Conservation (phyloP, 2,797 vertebrate species). For the Cynopterus sphinx region DNA sequence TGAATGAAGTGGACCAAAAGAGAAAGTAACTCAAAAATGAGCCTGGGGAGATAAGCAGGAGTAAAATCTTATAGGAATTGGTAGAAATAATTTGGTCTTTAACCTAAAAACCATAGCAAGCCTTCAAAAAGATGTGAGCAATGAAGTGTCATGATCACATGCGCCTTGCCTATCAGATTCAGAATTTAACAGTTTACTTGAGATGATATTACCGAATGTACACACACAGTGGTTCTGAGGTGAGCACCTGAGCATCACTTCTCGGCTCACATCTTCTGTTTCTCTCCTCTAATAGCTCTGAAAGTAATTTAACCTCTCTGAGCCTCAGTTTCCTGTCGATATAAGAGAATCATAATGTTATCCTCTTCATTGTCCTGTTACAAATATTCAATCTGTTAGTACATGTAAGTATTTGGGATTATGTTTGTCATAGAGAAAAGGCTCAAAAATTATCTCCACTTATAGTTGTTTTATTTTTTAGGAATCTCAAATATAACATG, state of each 20-base stretch:
- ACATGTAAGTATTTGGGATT: neutral
- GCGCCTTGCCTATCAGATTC: neutral
- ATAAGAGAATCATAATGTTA: neutral
- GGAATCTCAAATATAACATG: neutral
- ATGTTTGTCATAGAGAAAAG: neutral
- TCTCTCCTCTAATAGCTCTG: neutral
- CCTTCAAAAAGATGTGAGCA: neutral
- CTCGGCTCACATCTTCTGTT: neutral
- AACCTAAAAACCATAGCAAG: neutral
- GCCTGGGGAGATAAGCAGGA: neutral
- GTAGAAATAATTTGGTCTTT: neutral
- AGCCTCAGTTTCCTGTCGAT: neutral
- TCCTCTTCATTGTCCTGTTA: neutral
- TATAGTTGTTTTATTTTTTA: neutral
- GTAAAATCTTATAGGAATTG: neutral
- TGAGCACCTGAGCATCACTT: neutral
- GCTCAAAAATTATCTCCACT: neutral
- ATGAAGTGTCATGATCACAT: neutral
- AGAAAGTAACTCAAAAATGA: neutral
- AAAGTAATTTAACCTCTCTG: neutral
- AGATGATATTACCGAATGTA: accelerated
- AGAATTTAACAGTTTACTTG: neutral
- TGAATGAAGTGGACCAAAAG: neutral
- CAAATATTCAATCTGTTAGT: neutral
- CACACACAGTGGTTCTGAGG: accelerated